Conservation (phyloP, 2,888 invertebrate species). For the Cepaea hortensis region DNA sequence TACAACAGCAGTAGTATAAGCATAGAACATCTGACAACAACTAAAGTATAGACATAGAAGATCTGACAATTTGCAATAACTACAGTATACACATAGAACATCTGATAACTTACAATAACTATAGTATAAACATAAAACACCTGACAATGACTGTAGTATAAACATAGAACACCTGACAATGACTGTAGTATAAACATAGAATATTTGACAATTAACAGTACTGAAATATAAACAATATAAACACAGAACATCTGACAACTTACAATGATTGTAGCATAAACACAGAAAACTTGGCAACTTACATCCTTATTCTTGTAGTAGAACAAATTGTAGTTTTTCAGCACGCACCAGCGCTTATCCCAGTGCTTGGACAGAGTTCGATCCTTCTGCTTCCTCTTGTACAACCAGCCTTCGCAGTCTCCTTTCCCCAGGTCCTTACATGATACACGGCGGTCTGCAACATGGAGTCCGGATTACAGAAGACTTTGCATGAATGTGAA, state of each 20-base stretch:
- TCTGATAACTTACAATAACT: no score
- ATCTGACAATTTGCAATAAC: background rate
- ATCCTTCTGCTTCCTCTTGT: constrained; percentile 83
- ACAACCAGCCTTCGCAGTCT: constrained; percentile 87
- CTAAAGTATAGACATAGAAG: background rate
- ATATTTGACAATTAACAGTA: no score
- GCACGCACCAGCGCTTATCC: constrained; percentile 87
- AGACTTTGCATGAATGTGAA: no score
- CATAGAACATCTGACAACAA: background rate
- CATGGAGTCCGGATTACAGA: no score
- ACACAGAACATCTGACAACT: background rate
- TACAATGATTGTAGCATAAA: background rate
- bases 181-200: background rate
- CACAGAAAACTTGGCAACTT: constrained; percentile 28
- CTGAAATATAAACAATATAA: background rate
- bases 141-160: no score
- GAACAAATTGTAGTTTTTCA: constrained; percentile 84
- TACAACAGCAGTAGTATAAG: background rate
- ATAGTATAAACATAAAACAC: no score
- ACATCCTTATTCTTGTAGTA: constrained; percentile 83
- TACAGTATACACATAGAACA: no score
- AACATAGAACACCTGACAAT: no score
- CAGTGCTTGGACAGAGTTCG: constrained; percentile 80
- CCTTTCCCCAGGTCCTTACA: constrained; percentile 85
- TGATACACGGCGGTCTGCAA: constrained; percentile 82